Base-by-base conservation (phyloP, 35 echinoderm and acorn worm genomes). In the Chiridota heheva region DNA sequence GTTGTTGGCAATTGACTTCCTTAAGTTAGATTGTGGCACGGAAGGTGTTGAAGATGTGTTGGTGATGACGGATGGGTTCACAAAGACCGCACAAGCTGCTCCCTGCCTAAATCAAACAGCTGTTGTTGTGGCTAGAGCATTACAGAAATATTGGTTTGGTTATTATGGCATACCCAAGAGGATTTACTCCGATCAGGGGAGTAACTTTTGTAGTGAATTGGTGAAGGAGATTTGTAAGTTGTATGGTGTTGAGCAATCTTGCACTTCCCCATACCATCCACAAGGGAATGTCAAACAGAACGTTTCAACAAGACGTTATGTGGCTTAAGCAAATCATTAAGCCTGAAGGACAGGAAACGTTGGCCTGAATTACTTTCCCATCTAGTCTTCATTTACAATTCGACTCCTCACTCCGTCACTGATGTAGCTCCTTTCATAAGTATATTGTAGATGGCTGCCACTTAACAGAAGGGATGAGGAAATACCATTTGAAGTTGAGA, bases 291-390 rank as follows among this genome's bases (percentile, higher is more conserved):
- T 7, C 78, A 82, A 44, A 44, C 78, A 3, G 76, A 89, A 65
- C 16, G 86, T 4, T 89, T 89, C 39, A 89, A 89, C 37, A 10
- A 49, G 0, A 90, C 88, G 1, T 62, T 90, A 1, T 90, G 86
- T 89, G 40, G 28, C 0, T 36, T 89, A 41, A 89, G 72, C 40
- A 8, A 44, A 40, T 89, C 86, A 0, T 6, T 89, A 3, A 46
- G 72, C 0, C 30, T 6, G 1, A 26, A 10, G 26, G 25, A 46
- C 2, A 16, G 86, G 12, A 24, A 18, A 31, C 4, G 48, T 13
- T 89, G 85, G 73, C 85, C 85, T 4, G 85, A 69, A 58, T 17
- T 82, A 2, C 38, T 89, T 0, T 7, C 22, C 3, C 86, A 89
- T 35, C 26, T 89, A 42, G 77, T 82, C 5, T 82, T 73, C 28